Percentiles rank a stretch among this genome's conserved stretches.
These are phyloP conservation scores for Branchipolynoe longqiensis DNA, from an alignment of 2,888 invertebrate genomes.

Conservation along the genomic window DNA sequence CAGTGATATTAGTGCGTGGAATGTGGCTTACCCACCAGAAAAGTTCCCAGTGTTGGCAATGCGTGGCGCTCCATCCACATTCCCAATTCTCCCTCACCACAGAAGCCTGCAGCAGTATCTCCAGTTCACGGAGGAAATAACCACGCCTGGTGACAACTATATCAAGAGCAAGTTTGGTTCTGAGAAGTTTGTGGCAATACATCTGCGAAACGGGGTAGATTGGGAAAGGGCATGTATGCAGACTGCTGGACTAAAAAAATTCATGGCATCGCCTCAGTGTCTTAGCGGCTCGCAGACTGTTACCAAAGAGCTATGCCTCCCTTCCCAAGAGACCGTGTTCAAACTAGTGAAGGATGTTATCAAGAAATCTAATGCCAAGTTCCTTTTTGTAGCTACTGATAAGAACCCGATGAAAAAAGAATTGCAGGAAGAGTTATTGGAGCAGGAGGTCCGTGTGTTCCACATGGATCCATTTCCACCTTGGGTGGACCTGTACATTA, in stretches of 20 bases:
- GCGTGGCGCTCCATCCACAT: slow-evolving; percentile 80
- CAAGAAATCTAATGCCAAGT: slow-evolving; percentile 70
- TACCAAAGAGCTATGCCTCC: slow-evolving; percentile 76
- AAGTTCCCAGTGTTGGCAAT: slow-evolving; percentile 80
- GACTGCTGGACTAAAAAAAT: slow-evolving; percentile 68
- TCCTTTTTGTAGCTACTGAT: slow-evolving; percentile 80
- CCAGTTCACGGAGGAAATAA: slow-evolving; percentile 75
- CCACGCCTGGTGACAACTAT: slow-evolving; percentile 72
- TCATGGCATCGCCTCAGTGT: slow-evolving; percentile 81
- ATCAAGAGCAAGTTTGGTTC: slow-evolving; percentile 73
- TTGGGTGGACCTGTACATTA: slow-evolving; percentile 78
- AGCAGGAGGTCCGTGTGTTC: slow-evolving; percentile 71
- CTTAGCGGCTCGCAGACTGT: slow-evolving; percentile 69
- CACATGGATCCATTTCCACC: slow-evolving; percentile 80
- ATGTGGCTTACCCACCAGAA: slow-evolving; percentile 73
- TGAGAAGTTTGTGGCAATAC: slow-evolving; percentile 90
- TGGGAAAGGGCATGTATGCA: slow-evolving; percentile 85
- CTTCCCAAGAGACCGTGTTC: slow-evolving; percentile 73
- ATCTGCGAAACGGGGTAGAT: slow-evolving; percentile 96
- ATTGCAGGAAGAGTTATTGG: slow-evolving; percentile 71
- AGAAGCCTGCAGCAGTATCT: slow-evolving; percentile 76
- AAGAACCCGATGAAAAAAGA: slow-evolving; percentile 76
- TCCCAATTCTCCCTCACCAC: slow-evolving; percentile 75
- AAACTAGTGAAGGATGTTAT: slow-evolving; percentile 75
- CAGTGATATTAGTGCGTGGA: background rate